Conservation (phyloP, 1,140 invertebrate species). For the Ceratina japonica region DNA sequence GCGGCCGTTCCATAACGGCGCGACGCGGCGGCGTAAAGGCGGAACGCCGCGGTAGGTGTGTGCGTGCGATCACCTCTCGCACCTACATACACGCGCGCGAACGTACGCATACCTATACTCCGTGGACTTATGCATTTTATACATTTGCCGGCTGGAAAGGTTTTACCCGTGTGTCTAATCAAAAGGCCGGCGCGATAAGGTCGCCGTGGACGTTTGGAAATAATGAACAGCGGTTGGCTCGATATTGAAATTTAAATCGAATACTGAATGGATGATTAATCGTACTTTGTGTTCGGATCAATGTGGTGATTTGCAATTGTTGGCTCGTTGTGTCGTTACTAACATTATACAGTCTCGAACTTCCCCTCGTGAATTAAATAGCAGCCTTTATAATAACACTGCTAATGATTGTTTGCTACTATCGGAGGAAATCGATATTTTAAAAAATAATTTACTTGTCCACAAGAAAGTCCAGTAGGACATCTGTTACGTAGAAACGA, state of each 20-base stretch:
- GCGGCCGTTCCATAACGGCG: not conserved
- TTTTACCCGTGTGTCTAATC: not conserved
- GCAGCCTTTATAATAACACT: no score
- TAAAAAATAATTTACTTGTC: no score
- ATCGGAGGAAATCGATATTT: no score
- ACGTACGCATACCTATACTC: not conserved
- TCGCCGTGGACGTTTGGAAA: not conserved
- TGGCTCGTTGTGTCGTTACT: no score
- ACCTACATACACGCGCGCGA: not conserved
- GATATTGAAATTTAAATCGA: slow-evolving; percentile 26
- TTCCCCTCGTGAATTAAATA: no score
- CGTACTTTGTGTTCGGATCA: not conserved
- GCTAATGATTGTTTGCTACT: no score
- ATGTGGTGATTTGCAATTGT: not conserved
- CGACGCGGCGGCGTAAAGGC: not conserved
- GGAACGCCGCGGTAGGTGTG: slow-evolving; percentile 54
- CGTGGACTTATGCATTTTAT: not conserved
- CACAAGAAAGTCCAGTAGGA: no score
- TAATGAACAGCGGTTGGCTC: not conserved
- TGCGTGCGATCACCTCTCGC: slow-evolving; percentile 23
- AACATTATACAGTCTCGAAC: no score
- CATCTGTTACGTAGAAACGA: no score
- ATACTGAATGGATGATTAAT: slow-evolving; percentile 7
- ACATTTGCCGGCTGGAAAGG: not conserved
- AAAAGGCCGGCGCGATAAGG: not conserved